Evolutionary conservation across 2,797 vertebrate genomes (phyloP), one percentile per base, ranked within the genome.

Genomic region (Ibycter americanus): DNA sequence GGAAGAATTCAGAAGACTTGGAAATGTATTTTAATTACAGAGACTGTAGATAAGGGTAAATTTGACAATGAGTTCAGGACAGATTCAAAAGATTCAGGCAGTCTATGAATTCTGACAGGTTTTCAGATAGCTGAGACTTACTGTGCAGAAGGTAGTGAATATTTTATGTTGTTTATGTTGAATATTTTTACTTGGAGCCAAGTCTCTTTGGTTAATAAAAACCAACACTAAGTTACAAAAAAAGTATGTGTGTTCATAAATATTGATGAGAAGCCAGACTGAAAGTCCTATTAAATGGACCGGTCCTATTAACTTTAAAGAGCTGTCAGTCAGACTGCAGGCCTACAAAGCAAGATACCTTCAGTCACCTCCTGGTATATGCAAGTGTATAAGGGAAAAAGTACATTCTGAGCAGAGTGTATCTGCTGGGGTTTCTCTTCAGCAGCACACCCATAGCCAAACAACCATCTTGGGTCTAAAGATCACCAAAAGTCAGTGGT

Each of bases 161-260:
- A 96, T 97, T 97, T 97, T 54, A 96, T 95, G 55, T 22, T 92
- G 78, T 95, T 97, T 97, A 82, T 86, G 95, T 87, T 56, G 63
- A 92, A 54, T 61, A 58, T 25, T 94, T 95, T 93, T 66, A 51
- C 67, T 95, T 71, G 49, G 66, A 96, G 84, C 47, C 71, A 73
- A 29, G 44, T 72, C 65, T 73, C 67, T 18, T 54, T 72, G 29
- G 56, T 79, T 54, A 83, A 55, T 44, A 54, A 86, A 91, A 67
- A 3, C 2, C 65, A 82, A 3, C 12, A 9, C 15, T 32, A 89
- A 68, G 62, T 51, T 78, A 79, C 83, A 95, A 86, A 91, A 76
- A 93, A 90, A 40, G 38, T 9, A 26, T 15, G 49, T 34, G 52
- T 40, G 72, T 83, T 91, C 62, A 59, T 95, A 84, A 87, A 44